Percentiles rank a stretch among this genome's conserved stretches.
These are phyloP conservation scores for Drosophila gunungcola DNA, from an alignment of 1,140 invertebrate species.

Conservation along the genomic window DNA sequence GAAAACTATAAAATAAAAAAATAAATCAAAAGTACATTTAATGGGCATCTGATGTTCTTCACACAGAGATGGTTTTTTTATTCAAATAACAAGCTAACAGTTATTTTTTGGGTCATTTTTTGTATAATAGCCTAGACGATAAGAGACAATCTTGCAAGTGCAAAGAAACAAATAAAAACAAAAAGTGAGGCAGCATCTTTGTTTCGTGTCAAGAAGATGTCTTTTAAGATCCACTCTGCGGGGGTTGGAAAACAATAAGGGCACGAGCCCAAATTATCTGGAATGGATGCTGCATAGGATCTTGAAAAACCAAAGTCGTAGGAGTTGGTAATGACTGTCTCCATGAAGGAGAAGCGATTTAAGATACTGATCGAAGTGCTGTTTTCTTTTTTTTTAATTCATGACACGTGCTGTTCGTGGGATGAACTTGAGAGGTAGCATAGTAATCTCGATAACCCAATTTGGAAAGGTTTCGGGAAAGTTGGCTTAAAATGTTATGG, in stretches of 20 bases:
- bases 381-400: conserved; percentile 11
- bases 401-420: conserved; percentile 18
- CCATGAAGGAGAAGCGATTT: not conserved
- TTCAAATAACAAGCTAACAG: conserved; percentile 27
- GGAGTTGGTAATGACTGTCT: conserved; percentile 19
- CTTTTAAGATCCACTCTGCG: conserved; percentile 45
- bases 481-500: not conserved
- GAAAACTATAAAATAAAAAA: no score
- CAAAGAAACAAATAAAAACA: conserved; percentile 22
- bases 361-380: conserved; percentile 12
- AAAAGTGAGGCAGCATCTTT: conserved; percentile 35
- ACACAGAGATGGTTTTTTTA: not conserved
- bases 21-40: not conserved
- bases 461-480: not conserved
- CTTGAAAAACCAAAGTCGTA: conserved; percentile 11
- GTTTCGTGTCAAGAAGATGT: conserved; percentile 54
- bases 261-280: conserved; percentile 22
- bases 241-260: conserved; percentile 33
- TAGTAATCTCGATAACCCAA: not conserved
- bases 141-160: conserved; percentile 50
- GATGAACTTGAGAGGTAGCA: not conserved
- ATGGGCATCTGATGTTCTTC: not conserved
- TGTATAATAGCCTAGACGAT: conserved; percentile 53
- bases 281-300: conserved; percentile 33
- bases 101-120: conserved; percentile 70